Conservation (phyloP, 2,797 vertebrate genomes). For the Aplochiton taeniatus region DNA sequence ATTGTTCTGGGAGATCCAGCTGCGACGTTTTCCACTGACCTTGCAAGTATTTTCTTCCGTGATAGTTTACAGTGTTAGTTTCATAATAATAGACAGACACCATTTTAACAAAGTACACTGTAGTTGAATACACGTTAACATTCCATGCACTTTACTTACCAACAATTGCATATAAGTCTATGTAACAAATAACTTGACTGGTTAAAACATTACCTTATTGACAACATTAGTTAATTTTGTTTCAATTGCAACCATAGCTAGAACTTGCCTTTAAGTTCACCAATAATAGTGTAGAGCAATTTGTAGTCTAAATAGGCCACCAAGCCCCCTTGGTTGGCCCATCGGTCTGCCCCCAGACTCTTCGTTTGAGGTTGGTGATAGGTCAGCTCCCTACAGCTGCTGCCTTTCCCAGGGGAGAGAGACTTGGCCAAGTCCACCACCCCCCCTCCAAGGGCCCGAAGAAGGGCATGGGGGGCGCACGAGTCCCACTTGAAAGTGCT, state of each 20-base stretch:
- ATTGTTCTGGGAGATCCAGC: too few species aligned
- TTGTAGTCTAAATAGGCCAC: constrained; percentile 79
- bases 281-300: constrained; percentile 53
- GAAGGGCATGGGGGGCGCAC: constrained; percentile 84
- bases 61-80: too few species aligned
- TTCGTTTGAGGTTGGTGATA: constrained; percentile 74
- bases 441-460: constrained; percentile 84
- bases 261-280: constrained; percentile 66
- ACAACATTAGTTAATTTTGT: constrained; percentile 9
- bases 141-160: constrained; percentile 20
- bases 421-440: constrained; percentile 75
- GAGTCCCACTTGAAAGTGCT: constrained; percentile 92
- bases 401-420: constrained; percentile 31
- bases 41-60: too few species aligned
- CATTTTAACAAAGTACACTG: background rate
- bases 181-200: constrained; percentile 31
- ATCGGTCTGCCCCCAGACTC: constrained; percentile 76
- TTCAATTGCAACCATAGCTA: constrained; percentile 26
- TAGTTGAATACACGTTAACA: constrained; percentile 4
- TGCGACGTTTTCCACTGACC: too few species aligned
- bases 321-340: constrained; percentile 86
- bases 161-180: constrained; percentile 28
- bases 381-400: constrained; percentile 69
- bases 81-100: too few species aligned
- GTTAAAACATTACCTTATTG: constrained; percentile 6